Evolutionary conservation across 2,888 invertebrate species (phyloP).

Genomic region (Cheilosia vulpina): DNA sequence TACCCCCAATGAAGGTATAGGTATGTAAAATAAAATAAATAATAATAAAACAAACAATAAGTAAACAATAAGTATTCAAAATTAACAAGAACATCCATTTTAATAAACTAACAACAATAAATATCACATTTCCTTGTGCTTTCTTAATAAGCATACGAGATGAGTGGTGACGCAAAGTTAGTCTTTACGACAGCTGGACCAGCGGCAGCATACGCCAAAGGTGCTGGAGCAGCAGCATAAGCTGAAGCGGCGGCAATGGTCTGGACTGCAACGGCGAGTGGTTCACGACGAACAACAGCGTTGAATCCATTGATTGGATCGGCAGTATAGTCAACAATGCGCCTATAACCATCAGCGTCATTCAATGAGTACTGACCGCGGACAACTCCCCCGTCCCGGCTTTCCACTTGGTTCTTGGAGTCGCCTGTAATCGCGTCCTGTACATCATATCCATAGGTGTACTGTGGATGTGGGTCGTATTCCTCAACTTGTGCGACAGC

Average conservation of each 20-base stretch:
- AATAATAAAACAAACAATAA: too few species aligned
- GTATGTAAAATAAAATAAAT: too few species aligned
- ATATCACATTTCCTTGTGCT: too few species aligned
- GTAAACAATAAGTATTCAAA: too few species aligned
- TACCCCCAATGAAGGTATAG: too few species aligned
- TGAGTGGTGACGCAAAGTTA: constrained; percentile 80
- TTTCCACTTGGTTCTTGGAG: constrained; percentile 64
- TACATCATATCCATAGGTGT: constrained; percentile 61
- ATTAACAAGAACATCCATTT: too few species aligned
- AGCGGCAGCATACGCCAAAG: constrained; percentile 77
- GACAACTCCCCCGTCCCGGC: constrained; percentile 60
- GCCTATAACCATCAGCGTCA: constrained; percentile 68
- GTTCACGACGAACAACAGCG: constrained; percentile 64
- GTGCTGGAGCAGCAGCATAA: constrained; percentile 38
- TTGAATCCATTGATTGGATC: constrained; percentile 70
- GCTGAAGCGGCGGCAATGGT: constrained; percentile 44
- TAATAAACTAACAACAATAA: too few species aligned
- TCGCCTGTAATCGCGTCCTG: constrained; percentile 63
- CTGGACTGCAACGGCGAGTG: constrained; percentile 50
- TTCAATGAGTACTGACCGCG: constrained; percentile 68
- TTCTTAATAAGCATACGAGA: constrained; percentile 81
- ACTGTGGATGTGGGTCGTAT: constrained; percentile 59
- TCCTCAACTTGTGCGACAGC: constrained; percentile 49
- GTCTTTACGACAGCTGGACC: constrained; percentile 81
- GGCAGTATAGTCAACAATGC: constrained; percentile 66